Evolutionary conservation across 1,140 invertebrate species (phyloP).

Genomic region (Meteorus sp.): DNA sequence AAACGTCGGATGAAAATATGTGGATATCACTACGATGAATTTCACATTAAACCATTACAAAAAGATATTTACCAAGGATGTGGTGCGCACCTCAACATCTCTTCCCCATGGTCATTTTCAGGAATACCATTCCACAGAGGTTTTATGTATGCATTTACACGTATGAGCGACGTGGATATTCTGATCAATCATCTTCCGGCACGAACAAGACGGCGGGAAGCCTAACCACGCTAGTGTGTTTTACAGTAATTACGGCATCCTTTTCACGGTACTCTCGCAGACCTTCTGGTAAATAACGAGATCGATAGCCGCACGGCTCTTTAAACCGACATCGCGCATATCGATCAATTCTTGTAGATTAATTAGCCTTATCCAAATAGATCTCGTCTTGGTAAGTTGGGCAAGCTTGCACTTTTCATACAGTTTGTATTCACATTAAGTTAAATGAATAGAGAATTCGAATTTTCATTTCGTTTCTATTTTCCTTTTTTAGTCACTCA

Average conservation of each 20-base stretch:
- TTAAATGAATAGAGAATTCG: no score
- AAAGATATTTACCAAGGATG: neutral
- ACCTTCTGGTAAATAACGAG: neutral
- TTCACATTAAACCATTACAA: slow-evolving; percentile 4
- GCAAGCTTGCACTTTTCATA: neutral
- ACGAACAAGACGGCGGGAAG: neutral
- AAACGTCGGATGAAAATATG: neutral
- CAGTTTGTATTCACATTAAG: no score
- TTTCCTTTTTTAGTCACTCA: neutral
- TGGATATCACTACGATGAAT: slow-evolving; percentile 13
- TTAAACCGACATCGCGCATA: neutral
- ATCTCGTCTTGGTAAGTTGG: slow-evolving; percentile 4
- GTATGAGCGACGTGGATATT: neutral
- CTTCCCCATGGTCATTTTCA: slow-evolving; percentile 7
- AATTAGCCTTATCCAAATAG: slow-evolving; percentile 21
- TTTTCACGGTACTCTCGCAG: slow-evolving; percentile 9
- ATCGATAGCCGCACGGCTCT: slow-evolving; percentile 10
- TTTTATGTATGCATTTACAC: neutral
- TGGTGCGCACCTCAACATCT: neutral
- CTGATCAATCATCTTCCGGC: slow-evolving; percentile 15
- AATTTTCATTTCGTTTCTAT: neutral
- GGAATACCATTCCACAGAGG: slow-evolving; percentile 8
- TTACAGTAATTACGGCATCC: slow-evolving; percentile 22
- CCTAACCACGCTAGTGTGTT: slow-evolving; percentile 18
- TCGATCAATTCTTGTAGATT: slow-evolving; percentile 11